Evolutionary conservation across 1,140 invertebrate genomes (phyloP).

Genomic region (Bombus soroeensis): DNA sequence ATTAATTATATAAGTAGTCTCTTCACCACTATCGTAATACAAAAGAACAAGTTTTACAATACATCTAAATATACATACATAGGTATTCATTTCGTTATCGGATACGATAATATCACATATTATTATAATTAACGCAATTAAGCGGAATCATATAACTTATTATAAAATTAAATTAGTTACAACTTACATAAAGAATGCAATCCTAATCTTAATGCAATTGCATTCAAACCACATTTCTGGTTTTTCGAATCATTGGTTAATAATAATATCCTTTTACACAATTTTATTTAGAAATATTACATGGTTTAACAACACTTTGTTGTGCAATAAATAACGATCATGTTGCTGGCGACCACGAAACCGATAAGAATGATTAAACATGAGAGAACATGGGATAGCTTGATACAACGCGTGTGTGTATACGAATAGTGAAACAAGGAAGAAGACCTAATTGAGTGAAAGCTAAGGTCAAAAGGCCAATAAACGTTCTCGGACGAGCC

Average conservation of each 20-base stretch:
- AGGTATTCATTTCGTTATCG: not conserved
- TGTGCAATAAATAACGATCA: not conserved
- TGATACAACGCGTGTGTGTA: not conserved
- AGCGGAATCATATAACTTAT: not conserved
- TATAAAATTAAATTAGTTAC: not conserved
- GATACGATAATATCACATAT: not conserved
- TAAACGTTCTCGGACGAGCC: conserved; percentile 43
- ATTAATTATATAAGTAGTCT: not conserved
- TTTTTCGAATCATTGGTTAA: too few relatives aligned
- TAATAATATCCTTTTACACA: too few relatives aligned
- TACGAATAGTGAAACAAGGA: conserved; percentile 41
- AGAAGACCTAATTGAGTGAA: conserved; percentile 50
- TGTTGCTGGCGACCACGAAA: not conserved
- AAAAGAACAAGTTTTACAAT: not conserved
- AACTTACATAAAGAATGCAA: not conserved
- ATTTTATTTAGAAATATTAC: not conserved
- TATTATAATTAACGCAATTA: not conserved
- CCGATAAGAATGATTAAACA: conserved; percentile 13
- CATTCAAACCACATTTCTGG: too few relatives aligned
- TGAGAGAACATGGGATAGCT: not conserved
- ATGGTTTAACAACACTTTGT: not conserved
- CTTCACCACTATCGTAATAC: not conserved
- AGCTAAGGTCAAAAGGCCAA: conserved; percentile 56
- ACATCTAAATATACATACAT: not conserved
- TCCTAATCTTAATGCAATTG: not conserved